phyloP scores from a whole-genome alignment of 2,888 invertebrate genomes.

The Netelia virgata region DNA sequence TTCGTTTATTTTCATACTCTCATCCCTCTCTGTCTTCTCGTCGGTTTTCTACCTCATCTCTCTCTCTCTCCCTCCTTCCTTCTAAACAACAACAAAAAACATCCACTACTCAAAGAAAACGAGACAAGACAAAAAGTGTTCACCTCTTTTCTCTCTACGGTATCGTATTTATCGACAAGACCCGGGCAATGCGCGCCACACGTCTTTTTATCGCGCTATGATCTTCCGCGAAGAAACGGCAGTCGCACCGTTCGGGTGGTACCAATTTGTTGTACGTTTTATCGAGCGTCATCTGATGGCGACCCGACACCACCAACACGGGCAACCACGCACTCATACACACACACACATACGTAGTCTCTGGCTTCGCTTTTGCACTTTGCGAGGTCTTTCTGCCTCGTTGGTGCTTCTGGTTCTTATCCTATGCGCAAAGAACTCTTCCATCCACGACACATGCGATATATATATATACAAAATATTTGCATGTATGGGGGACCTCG shows the following conservation, averaged over 20 bases:
- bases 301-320: slow-evolving; percentile 81
- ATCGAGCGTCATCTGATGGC: slow-evolving; percentile 84
- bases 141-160: slow-evolving; percentile 58
- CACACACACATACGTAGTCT: slow-evolving; percentile 20
- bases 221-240: slow-evolving; percentile 81
- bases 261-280: slow-evolving; percentile 84
- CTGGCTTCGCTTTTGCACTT: slow-evolving; percentile 34
- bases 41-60: slow-evolving; percentile 1
- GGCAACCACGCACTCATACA: slow-evolving; percentile 34
- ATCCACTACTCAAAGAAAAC: slow-evolving; percentile 18
- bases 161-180: slow-evolving; percentile 82
- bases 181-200: slow-evolving; percentile 66
- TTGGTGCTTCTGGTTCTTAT: slow-evolving; percentile 40
- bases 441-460: not conserved
- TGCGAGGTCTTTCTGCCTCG: slow-evolving; percentile 34
- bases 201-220: slow-evolving; percentile 75
- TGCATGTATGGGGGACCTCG: slow-evolving; percentile 18
- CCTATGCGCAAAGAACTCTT: slow-evolving; percentile 37
- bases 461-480: slow-evolving; percentile 72
- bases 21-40: not conserved
- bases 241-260: slow-evolving; percentile 82
- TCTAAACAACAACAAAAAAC: slow-evolving; percentile 27
- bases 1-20: slow-evolving; percentile 20
- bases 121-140: slow-evolving; percentile 44
- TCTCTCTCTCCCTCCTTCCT: slow-evolving; percentile 3